Evolutionary conservation across 2,888 invertebrate genomes (phyloP), one percentile per base, ranked within the genome.

Genomic region (Xestia c-nigrum): DNA sequence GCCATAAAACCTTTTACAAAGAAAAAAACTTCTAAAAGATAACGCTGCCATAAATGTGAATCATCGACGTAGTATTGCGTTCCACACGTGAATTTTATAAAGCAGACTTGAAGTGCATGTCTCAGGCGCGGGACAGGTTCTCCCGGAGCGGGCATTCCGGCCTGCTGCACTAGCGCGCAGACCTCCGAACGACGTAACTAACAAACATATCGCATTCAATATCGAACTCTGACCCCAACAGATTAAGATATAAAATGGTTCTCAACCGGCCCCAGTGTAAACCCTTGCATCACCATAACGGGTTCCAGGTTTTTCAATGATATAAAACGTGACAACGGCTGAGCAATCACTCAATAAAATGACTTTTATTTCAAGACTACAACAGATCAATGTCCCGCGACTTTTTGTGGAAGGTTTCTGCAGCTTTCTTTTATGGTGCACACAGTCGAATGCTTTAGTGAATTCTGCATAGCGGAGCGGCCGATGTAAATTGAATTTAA

Each of bases 291-390:
- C 89, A 93, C 88, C 90, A 89, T 90, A 92, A 90, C 91, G 85
- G 89, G 91, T 91, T 92, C 83, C 89, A 80, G 85, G 90, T 91
- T 93, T 91, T 93, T 90, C 90, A 92, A 91, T 94, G 92, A 94
- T 92, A 93, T 93, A 93, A 93, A 96, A 96, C 94, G 96, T 94
- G 94, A 94, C 94, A 96, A 93, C 91, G 86, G 72, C 93, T 91
- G 89, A 92, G 86, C 90, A 92, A 94, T 95, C 94, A 94, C 93
- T 95, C 94, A 95, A 94, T 94, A 96, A 95, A 95, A 95, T 95
- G 92, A 92, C 89, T 95, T 96, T 96, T 96, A 96, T 96, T 94
- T 89, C 92, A 84, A 92, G 89, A 88, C 88, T 86, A 91, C 92
- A 93, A 95, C 95, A 94, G 96, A 94, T 94, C 95, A 95, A 93